Base-by-base conservation (phyloP, 1,140 invertebrate genomes). In the Eumeta japonica region DNA sequence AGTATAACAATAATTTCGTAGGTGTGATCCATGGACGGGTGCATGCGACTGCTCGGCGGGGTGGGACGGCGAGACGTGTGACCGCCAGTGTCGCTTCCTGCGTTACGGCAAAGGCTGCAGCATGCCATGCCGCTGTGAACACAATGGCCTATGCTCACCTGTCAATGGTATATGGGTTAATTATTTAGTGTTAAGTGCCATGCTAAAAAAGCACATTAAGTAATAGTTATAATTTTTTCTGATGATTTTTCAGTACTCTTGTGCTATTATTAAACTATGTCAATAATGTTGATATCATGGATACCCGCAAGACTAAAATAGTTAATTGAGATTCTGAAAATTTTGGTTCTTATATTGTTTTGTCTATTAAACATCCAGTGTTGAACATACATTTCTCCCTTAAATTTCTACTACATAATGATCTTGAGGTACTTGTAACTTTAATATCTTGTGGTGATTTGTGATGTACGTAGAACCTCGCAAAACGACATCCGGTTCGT, bases 21-120 rank as follows among this genome's bases (percentile, higher is more conserved):
- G 84, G 41, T 96, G 93, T 60, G 88, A 94, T 75, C 88, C 92
- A 2, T 85, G 82, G 83, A 88, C 85, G 20, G 96, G 96, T 0
- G 78, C 82, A 29, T 98, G 95, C 61, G 75, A 84, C 10, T 99
- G 96, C 60, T 84, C 87, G 47, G 75, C 88, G 10, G 96, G 96
- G 3, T 96, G 90, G 89, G 84, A 83, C 50, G 91, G 91, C n/a
- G 76, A 80, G 17, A 79, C 81, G 19, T 97, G 94, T 58, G 74
- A 77, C 12, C 77, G 90, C 2, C 85, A 88, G 18, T 97, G 93
- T 63, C 81, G 88, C 2, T 78, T 87, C 29, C 83, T 90, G 34
- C 91, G 79, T 13, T 97, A 82, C 64, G 94, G 94, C 3, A 79
- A 85, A 44, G 84, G 83, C 11, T 98, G 94, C 62, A 79, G 83